These are phyloP conservation scores for Tupaia chinensis DNA, from an alignment of 2,113 vertebrate genomes.

Conservation along the genomic window DNA sequence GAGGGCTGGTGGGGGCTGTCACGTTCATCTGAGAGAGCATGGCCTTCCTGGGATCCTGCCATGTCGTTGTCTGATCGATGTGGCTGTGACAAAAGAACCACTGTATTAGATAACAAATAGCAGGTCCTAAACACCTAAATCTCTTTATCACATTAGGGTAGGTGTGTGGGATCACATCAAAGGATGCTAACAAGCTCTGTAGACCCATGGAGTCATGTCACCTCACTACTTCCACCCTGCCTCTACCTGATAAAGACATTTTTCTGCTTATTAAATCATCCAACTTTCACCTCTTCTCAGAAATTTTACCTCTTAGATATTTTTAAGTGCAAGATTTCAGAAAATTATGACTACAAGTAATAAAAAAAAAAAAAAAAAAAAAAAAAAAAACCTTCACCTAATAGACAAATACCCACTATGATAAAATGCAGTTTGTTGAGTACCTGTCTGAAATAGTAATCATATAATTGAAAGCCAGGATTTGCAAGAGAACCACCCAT, in stretches of 20 bases:
- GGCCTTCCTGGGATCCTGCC: constrained; percentile 98
- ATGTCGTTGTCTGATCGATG: constrained; percentile 98
- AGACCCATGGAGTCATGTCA: background rate
- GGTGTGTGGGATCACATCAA: background rate
- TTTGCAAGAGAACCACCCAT: background rate
- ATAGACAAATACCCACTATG: background rate
- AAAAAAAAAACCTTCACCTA: background rate
- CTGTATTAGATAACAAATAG: constrained; percentile 70
- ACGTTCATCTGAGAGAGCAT: constrained; percentile 96
- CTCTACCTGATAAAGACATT: background rate
- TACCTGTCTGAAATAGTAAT: background rate
- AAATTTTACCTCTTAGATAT: background rate
- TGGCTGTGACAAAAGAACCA: constrained; percentile 90
- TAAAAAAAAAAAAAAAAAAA: background rate
- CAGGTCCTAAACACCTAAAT: constrained; percentile 26
- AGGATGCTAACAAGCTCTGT: background rate
- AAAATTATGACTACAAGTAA: constrained; percentile 35
- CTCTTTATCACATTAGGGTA: constrained; percentile 37
- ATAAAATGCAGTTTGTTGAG: constrained; percentile 12
- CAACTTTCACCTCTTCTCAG: background rate
- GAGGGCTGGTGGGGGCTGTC: constrained; percentile 92
- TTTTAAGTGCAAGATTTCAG: background rate
- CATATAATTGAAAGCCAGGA: constrained; percentile 26
- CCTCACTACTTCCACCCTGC: background rate
- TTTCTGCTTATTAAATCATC: background rate